These are phyloP conservation scores for Pollenia angustigena DNA, from an alignment of 2,888 invertebrate species.

Conservation along the genomic window DNA sequence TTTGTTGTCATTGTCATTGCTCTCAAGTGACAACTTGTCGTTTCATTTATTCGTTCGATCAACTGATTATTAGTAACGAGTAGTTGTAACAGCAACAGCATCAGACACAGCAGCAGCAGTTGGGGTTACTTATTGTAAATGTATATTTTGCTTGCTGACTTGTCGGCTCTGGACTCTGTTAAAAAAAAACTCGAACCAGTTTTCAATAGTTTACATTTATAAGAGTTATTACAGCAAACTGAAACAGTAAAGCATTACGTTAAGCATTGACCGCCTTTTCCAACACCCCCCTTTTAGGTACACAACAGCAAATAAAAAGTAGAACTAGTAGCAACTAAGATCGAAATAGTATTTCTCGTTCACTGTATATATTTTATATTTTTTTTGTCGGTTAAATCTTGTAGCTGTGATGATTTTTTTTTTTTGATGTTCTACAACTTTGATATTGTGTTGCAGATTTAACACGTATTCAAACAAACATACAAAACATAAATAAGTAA, in stretches of 20 bases:
- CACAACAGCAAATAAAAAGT: constrained; percentile 10
- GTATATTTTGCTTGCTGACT: constrained; percentile 29
- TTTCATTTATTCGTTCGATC: constrained; percentile 73
- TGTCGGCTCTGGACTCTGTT: constrained; percentile 2
- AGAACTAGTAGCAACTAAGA: constrained; percentile 15
- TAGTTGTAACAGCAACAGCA: constrained; percentile 17
- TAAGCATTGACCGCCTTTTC: constrained; percentile 13
- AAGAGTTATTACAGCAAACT: constrained; percentile 1
- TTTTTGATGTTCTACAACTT: constrained; percentile 16
- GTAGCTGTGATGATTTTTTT: constrained; percentile 29
- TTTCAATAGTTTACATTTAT: constrained; percentile 33
- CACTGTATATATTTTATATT: constrained; percentile 4
- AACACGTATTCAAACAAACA: constrained; percentile 65
- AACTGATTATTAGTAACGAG: constrained; percentile 56
- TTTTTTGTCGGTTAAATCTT: constrained; percentile 41
- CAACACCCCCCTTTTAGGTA: neutral
- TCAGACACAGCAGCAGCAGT: constrained; percentile 35
- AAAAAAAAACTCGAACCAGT: constrained; percentile 57
- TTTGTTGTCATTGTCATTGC: constrained; percentile 71
- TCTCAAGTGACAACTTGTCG: constrained; percentile 75
- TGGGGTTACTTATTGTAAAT: constrained; percentile 41
- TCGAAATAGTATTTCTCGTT: constrained; percentile 5
- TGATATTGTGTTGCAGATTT: constrained; percentile 62
- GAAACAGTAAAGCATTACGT: constrained; percentile 50
- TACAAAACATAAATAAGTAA: neutral